Evolutionary conservation across 2,888 invertebrate species (phyloP).

Genomic region (Sinhomidia bicolor): DNA sequence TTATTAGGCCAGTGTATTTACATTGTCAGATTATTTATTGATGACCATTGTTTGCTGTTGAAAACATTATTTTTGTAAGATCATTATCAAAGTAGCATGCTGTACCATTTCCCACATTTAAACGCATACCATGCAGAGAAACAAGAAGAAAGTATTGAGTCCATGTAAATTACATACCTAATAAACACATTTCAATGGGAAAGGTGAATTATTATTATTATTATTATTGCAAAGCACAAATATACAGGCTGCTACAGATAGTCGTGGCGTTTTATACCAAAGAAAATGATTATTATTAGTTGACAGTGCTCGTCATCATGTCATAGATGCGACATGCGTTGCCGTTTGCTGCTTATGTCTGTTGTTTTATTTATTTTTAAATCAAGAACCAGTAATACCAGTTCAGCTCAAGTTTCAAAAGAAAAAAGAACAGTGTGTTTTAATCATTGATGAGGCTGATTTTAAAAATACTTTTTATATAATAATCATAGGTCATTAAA

Average conservation of each 20-base stretch:
- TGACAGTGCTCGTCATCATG: slow-evolving; percentile 15
- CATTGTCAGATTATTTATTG: slow-evolving; percentile 38
- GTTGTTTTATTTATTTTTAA: too few relatives aligned
- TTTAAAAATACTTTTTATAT: slow-evolving; percentile 50
- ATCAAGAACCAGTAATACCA: slow-evolving; percentile 64
- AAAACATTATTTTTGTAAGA: slow-evolving; percentile 30
- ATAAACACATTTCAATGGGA: too few relatives aligned
- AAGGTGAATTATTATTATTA: too few relatives aligned
- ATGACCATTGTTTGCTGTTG: background rate
- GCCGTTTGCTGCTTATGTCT: background rate
- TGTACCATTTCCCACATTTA: slow-evolving; percentile 59
- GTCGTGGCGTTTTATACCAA: background rate
- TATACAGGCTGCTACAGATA: background rate
- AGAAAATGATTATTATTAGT: background rate
- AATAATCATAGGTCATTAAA: background rate
- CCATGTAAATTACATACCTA: background rate
- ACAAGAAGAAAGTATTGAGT: background rate
- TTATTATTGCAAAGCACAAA: background rate
- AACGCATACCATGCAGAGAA: background rate
- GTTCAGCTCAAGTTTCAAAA: slow-evolving; percentile 52
- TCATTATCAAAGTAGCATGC: slow-evolving; percentile 42
- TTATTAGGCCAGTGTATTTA: slow-evolving; percentile 42
- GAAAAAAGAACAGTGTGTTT: background rate
- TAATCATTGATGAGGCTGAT: slow-evolving; percentile 57
- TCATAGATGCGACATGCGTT: background rate